Conservation (phyloP, 2,113 vertebrate genomes). For the Pituophis catenifer region DNA sequence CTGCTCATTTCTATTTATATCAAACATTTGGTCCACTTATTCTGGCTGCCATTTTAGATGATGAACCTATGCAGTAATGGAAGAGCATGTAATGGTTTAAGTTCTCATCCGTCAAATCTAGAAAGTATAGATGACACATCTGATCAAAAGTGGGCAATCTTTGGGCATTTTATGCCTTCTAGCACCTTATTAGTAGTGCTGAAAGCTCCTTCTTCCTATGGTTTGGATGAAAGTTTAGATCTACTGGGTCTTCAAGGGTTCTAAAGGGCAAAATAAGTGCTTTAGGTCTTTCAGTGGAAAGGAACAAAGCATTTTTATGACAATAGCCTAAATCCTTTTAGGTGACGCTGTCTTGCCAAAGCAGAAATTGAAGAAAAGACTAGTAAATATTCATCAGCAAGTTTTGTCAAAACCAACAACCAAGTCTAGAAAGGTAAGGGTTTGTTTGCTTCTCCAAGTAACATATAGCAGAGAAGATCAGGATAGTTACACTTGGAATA, state of each 20-base stretch:
- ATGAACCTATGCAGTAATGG: not conserved
- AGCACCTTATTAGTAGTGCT: not conserved
- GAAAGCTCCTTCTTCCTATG: not conserved
- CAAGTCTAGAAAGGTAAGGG: not conserved
- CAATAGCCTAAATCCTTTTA: not conserved
- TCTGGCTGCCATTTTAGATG: not conserved
- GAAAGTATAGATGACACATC: not conserved
- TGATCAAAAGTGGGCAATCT: not conserved
- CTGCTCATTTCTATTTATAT: not conserved
- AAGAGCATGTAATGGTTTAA: not conserved
- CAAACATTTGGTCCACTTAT: not conserved
- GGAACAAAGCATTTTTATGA: not conserved
- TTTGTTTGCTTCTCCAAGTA: not conserved
- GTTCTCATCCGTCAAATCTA: not conserved
- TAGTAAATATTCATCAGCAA: not conserved
- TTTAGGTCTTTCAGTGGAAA: not conserved
- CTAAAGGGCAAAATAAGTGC: not conserved
- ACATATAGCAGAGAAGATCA: not conserved
- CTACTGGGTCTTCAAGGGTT: not conserved
- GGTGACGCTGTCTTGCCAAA: not conserved
- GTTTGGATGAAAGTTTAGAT: not conserved
- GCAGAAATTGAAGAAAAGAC: not conserved
- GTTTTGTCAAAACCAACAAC: not conserved
- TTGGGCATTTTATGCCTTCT: not conserved
- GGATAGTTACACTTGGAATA: not conserved